A percentile compares a stretch with the other conserved stretches of the same genome.
Evolutionary conservation across 2,797 vertebrate species (phyloP).

Genomic region (Heterohyrax brucei): DNA sequence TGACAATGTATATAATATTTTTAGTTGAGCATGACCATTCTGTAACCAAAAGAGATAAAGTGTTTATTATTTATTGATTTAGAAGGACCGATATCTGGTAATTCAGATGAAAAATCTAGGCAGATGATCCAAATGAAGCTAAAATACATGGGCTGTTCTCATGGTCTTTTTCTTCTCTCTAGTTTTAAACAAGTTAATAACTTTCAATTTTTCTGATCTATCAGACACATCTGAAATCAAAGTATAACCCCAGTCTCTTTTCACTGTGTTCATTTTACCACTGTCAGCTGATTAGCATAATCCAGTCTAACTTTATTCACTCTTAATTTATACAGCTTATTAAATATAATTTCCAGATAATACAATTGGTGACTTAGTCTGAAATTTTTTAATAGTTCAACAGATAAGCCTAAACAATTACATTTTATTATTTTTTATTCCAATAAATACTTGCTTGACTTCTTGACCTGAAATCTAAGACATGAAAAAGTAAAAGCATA

Average conservation of each 20-base stretch:
- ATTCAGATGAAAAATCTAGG: neutral
- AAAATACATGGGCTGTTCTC: neutral
- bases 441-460: neutral
- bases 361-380: neutral
- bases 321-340: neutral
- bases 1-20: neutral
- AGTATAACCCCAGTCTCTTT: neutral
- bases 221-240: neutral
- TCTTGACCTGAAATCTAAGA: neutral
- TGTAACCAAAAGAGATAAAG: neutral
- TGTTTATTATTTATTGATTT: neutral
- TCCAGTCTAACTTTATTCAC: neutral
- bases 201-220: neutral
- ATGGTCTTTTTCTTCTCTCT: neutral
- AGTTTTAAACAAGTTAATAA: neutral
- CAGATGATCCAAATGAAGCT: neutral
- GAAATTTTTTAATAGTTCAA: constrained; percentile 1
- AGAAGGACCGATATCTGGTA: neutral
- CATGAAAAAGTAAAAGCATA: neutral
- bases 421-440: neutral
- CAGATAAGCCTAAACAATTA: neutral
- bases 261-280: constrained; percentile 3
- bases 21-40: constrained; percentile 3
- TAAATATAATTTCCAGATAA: constrained; percentile 35
- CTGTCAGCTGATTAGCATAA: constrained; percentile 2